These are phyloP conservation scores for Xiphophorus maculatus DNA, from an alignment of 2,113 vertebrate species.

Conservation along the genomic window DNA sequence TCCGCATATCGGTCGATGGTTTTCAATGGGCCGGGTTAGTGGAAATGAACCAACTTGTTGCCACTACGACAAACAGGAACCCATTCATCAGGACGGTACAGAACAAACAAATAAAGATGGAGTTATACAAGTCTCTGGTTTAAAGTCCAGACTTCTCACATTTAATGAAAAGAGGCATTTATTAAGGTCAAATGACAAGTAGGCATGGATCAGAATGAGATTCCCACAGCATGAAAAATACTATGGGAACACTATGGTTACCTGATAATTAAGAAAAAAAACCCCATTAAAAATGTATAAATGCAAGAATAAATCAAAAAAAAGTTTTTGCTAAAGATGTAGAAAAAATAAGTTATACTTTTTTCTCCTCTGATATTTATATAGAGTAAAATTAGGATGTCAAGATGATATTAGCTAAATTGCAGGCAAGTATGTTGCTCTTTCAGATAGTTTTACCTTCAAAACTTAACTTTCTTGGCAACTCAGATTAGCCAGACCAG, in stretches of 20 bases:
- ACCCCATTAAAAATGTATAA: not conserved
- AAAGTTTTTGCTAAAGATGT: not conserved
- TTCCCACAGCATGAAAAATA: not conserved
- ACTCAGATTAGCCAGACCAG: not conserved
- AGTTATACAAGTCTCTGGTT: not conserved
- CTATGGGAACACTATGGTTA: not conserved
- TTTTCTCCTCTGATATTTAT: not conserved
- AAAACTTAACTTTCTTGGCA: not conserved
- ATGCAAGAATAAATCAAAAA: not conserved
- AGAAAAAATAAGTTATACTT: not conserved
- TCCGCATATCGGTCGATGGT: slow-evolving; percentile 54
- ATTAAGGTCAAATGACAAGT: slow-evolving; percentile 12
- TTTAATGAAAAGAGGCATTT: not conserved
- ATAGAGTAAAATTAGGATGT: not conserved
- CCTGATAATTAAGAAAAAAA: not conserved
- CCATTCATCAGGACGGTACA: not conserved
- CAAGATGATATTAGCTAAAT: not conserved
- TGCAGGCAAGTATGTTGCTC: not conserved
- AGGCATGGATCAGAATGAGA: not conserved
- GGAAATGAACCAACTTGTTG: slow-evolving; percentile 38
- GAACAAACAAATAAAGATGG: not conserved
- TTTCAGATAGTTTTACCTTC: not conserved
- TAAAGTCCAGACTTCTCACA: not conserved
- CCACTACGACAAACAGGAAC: slow-evolving; percentile 38
- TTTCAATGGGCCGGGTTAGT: slow-evolving; percentile 44